A percentile compares a stretch with the other conserved stretches of the same genome.
Evolutionary conservation across 92 coral and sea anemone genomes (phyloP).

Genomic region (Isaurus tuberculatus): DNA sequence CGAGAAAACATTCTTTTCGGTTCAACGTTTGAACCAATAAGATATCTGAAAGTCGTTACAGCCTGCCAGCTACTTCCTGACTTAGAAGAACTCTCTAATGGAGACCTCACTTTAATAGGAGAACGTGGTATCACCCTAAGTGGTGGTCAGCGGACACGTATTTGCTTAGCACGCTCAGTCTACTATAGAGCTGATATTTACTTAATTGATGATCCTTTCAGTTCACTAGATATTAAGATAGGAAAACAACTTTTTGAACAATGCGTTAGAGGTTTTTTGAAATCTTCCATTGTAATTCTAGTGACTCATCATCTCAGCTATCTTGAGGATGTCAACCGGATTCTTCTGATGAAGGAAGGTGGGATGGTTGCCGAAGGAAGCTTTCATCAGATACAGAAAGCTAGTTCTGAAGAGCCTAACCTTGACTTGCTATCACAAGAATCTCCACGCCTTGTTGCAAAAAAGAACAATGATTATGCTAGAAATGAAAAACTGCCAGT

Average conservation of each 20-base stretch:
- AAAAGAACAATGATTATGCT: conserved; percentile 23
- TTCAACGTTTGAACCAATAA: conserved; percentile 49
- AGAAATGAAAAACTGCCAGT: conserved; percentile 17
- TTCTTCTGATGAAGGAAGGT: conserved; percentile 74
- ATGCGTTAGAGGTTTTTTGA: conserved; percentile 62
- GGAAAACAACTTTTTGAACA: conserved; percentile 69
- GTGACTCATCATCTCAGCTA: conserved; percentile 71
- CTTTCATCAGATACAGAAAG: conserved; percentile 52
- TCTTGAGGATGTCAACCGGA: conserved; percentile 66
- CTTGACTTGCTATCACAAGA: conserved; percentile 9
- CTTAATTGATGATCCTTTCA: conserved; percentile 67
- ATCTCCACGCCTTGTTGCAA: conserved; percentile 34
- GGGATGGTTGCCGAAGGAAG: conserved; percentile 56
- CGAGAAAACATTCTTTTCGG: conserved; percentile 73
- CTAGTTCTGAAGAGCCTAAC: conserved; percentile 50
- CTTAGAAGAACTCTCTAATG: conserved; percentile 62
- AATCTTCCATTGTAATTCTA: conserved; percentile 56
- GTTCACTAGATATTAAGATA: conserved; percentile 64
- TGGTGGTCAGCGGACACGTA: conserved; percentile 74
- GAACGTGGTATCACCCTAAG: conserved; percentile 69
- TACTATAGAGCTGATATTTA: conserved; percentile 65
- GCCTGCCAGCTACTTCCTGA: conserved; percentile 68
- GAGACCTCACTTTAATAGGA: conserved; percentile 65
- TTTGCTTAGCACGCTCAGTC: conserved; percentile 71
- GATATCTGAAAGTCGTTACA: conserved; percentile 51